These are phyloP conservation scores for Charanyca ferruginea DNA, from an alignment of 2,888 invertebrate genomes.

Conservation along the genomic window DNA sequence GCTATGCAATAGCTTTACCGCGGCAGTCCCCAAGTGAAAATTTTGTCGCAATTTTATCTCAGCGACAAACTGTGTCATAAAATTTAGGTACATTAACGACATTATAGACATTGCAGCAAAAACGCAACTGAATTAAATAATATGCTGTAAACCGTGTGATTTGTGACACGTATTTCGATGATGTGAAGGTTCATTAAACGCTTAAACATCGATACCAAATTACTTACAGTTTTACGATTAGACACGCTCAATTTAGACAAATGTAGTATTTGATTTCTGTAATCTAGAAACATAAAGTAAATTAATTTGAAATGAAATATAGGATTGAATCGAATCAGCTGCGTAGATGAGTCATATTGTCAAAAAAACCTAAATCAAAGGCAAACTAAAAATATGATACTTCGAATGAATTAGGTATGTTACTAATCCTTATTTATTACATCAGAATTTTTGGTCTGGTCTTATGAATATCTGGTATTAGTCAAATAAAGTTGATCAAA, in stretches of 20 bases:
- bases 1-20: too few species aligned
- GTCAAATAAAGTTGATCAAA: not conserved
- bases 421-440: not conserved
- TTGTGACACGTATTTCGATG: conserved; percentile 24
- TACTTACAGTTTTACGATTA: conserved; percentile 56
- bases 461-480: too few species aligned
- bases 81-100: too few species aligned
- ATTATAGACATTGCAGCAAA: not conserved
- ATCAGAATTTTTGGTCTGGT: not conserved
- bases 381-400: not conserved
- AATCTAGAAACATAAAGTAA: conserved; percentile 44
- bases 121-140: not conserved
- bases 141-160: not conserved
- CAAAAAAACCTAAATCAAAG: not conserved
- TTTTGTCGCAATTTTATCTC: too few species aligned
- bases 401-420: not conserved
- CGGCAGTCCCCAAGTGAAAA: too few species aligned
- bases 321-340: conserved; percentile 12
- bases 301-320: conserved; percentile 37
- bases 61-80: too few species aligned
- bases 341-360: not conserved
- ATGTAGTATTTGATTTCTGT: conserved; percentile 52
- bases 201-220: conserved; percentile 41
- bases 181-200: conserved; percentile 44
- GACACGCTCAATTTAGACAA: conserved; percentile 55